phyloP scores from a whole-genome alignment of 1,140 invertebrate species.

The Drosophila bocqueti region DNA sequence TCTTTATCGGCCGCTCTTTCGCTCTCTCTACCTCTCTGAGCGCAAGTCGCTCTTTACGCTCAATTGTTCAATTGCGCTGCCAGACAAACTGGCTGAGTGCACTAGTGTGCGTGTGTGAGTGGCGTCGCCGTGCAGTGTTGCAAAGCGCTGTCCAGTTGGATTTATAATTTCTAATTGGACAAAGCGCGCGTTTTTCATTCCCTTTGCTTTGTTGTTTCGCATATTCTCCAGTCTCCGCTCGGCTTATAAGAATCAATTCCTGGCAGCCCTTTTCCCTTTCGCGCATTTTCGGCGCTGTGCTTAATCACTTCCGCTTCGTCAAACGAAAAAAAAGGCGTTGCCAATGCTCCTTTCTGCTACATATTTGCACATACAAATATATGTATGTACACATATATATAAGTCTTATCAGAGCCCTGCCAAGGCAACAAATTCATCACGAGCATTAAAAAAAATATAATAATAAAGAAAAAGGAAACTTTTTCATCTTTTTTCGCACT shows the following conservation, averaged over 20 bases:
- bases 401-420: constrained; percentile 46
- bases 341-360: constrained; percentile 9
- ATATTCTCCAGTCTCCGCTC: not conserved
- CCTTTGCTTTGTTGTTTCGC: constrained; percentile 23
- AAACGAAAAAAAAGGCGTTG: constrained; percentile 58
- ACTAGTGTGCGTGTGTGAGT: constrained; percentile 32
- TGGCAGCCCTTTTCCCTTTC: constrained; percentile 32
- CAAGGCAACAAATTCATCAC: constrained; percentile 42
- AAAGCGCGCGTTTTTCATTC: constrained; percentile 53
- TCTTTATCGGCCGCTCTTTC: constrained; percentile 44
- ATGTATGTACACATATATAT: not conserved
- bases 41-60: constrained; percentile 72
- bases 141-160: constrained; percentile 58
- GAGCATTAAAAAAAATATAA: not conserved
- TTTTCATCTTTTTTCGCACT: constrained; percentile 33
- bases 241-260: constrained; percentile 56
- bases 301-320: constrained; percentile 68
- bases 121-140: constrained; percentile 58
- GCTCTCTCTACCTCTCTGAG: constrained; percentile 20
- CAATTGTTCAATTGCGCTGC: constrained; percentile 55
- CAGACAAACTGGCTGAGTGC: constrained; percentile 56
- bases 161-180: constrained; percentile 74
- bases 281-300: constrained; percentile 35
- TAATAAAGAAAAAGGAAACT: constrained; percentile 25
- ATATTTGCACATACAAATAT: not conserved